Base-by-base conservation (phyloP, 2,888 invertebrate species). In the Teleogryllus oceanicus region DNA sequence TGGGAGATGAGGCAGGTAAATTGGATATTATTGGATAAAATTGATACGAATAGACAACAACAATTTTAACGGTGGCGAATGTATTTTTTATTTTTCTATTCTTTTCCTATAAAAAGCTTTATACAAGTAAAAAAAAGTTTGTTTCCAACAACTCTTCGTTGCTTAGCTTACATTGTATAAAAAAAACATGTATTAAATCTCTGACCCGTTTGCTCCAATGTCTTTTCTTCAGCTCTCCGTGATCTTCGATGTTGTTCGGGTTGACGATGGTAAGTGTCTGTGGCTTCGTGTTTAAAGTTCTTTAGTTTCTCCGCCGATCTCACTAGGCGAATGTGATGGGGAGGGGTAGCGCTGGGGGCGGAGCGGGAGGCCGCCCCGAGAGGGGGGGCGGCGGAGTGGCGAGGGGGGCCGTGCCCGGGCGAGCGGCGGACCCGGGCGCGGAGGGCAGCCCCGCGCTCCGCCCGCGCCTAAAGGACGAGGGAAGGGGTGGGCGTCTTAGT, bases 81-180 rank as follows among this genome's bases (percentile, higher is more conserved):
- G 88, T 88, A 88, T 88, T 88, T 88, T 87, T 86, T 88, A 86
- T 82, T 82, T 82, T 80, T 82, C 82, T 87, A 83, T 86, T 87
- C 84, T 85, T 87, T 87, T 86, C 86, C 87, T 87, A 87, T 84
- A 86, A 86, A 82, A 88, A 87, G 87, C 87, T 88, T 88, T 88
- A 88, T 88, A 88, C 88, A 88, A 87, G 86, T 79, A 81, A 75
- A 81, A 80, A 82, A 82, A 80, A 81, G 74, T 20, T 74, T 37
- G 37, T 62, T 62, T 62, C 62, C 62, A 62, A 62, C 62, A n/a
- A 62, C 62, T 62, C 13, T n/a, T 62, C 62, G 62, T 62, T 62
- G 62, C 62, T n/a, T 62, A 18, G 62, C 62, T 62, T 62, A 62
- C 62, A 62, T 18, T 62, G 62, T 62, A 62, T 62, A 62, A 62